Evolutionary conservation across 2,113 vertebrate species (phyloP).

Genomic region (Oreocharis arfaki): DNA sequence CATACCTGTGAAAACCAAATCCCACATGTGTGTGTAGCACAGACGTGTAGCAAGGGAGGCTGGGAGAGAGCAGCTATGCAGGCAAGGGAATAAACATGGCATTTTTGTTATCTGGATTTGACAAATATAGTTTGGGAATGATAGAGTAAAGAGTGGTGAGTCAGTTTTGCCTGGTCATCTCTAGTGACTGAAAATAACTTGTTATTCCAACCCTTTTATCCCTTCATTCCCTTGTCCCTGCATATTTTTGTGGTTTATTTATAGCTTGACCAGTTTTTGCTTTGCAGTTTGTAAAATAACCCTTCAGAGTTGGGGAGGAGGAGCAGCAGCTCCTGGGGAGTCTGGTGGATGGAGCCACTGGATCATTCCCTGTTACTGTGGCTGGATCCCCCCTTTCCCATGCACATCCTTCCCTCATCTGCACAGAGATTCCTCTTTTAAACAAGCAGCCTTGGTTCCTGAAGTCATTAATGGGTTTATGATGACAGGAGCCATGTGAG

Average conservation of each 20-base stretch:
- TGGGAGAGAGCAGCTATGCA: background rate
- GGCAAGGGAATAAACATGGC: background rate
- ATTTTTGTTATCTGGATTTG: constrained; percentile 12
- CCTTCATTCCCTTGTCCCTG: background rate
- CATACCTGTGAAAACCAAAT: background rate
- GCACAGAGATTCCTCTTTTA: background rate
- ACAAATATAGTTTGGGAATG: constrained; percentile 33
- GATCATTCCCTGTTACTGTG: fast-evolving
- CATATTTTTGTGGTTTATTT: constrained; percentile 51
- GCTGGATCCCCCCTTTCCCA: background rate
- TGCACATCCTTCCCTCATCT: background rate
- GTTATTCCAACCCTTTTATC: constrained; percentile 52
- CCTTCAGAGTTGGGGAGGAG: background rate
- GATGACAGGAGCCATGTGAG: background rate
- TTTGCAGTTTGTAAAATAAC: constrained; percentile 12
- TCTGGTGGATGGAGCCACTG: background rate
- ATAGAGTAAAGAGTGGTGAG: constrained; percentile 8
- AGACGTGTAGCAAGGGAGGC: background rate
- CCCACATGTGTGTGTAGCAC: background rate
- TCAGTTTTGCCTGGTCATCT: constrained; percentile 52
- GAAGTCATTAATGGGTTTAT: background rate
- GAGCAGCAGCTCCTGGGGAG: background rate
- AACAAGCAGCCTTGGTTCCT: fast-evolving
- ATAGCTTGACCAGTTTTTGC: background rate
- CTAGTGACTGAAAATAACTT: constrained; percentile 51